Conservation (phyloP, 1,140 invertebrate genomes). For the Battus philenor region DNA sequence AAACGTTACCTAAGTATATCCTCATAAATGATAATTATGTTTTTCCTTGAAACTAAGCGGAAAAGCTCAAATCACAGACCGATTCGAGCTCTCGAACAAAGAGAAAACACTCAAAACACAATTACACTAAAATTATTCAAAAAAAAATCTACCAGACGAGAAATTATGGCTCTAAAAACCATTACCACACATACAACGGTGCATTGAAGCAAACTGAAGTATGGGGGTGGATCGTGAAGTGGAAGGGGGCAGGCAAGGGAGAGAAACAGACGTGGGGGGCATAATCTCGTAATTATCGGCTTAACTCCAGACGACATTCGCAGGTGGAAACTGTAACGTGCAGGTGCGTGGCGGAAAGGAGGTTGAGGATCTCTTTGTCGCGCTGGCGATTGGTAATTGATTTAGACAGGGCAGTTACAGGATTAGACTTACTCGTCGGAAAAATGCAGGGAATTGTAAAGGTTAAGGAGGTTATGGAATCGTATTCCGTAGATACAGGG, state of each 20-base stretch:
- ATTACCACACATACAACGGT: conserved; percentile 63
- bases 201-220: conserved; percentile 58
- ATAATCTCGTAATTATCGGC: conserved; percentile 69
- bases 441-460: conserved; percentile 25
- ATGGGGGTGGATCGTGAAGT: conserved; percentile 31
- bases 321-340: conserved; percentile 50
- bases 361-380: conserved; percentile 50
- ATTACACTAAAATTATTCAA: conserved; percentile 60
- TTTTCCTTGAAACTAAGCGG: conserved; percentile 4
- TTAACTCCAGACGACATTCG: conserved; percentile 65
- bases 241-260: conserved; percentile 32
- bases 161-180: conserved; percentile 66
- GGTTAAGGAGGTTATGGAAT: no score
- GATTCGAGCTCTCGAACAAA: conserved; percentile 23
- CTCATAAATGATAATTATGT: no score
- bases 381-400: conserved; percentile 45
- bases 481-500: no score
- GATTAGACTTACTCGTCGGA: conserved; percentile 25
- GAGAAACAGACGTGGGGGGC: conserved; percentile 44
- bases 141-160: conserved; percentile 59
- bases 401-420: conserved; percentile 42
- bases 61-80: conserved; percentile 28
- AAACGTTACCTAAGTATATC: no score
- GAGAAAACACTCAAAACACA: conserved; percentile 41
- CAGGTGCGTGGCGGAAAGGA: conserved; percentile 38